Conservation (phyloP, 1,140 invertebrate species). For the Atta cephalotes region DNA sequence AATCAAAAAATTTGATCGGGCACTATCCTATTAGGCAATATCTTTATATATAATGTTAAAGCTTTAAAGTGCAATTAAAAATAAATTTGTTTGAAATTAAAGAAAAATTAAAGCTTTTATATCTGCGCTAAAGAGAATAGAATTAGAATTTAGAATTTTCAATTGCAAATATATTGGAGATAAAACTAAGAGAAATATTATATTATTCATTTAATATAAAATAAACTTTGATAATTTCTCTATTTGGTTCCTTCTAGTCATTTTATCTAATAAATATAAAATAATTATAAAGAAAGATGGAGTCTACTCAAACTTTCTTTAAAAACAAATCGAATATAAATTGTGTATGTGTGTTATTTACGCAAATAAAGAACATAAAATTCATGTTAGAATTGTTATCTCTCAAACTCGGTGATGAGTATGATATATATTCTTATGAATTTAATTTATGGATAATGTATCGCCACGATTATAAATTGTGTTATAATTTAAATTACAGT, state of each 20-base stretch:
- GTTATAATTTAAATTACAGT: slow-evolving; percentile 50
- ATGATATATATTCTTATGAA: slow-evolving; percentile 27
- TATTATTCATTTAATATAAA: slow-evolving; percentile 20
- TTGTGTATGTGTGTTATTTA: slow-evolving; percentile 1
- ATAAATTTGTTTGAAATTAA: neutral
- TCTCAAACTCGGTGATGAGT: slow-evolving; percentile 9
- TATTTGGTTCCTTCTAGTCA: neutral
- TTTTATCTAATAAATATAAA: slow-evolving; percentile 26
- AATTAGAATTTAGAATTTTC: neutral
- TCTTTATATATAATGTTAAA: neutral
- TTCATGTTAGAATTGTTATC: slow-evolving; percentile 14
- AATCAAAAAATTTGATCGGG: slow-evolving; percentile 13
- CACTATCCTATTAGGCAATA: neutral
- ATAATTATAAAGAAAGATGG: neutral
- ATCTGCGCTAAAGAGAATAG: neutral
- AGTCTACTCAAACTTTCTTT: neutral
- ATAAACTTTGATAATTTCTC: slow-evolving; percentile 4
- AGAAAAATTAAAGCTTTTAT: slow-evolving; percentile 15
- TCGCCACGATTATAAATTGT: slow-evolving; percentile 39
- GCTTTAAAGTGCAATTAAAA: neutral
- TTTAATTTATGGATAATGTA: slow-evolving; percentile 38
- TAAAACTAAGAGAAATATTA: slow-evolving; percentile 1
- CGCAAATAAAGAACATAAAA: neutral
- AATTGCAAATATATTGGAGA: neutral
- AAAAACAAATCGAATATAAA: neutral